Conservation (phyloP, 1,140 invertebrate genomes). For the Episyrphus balteatus region DNA sequence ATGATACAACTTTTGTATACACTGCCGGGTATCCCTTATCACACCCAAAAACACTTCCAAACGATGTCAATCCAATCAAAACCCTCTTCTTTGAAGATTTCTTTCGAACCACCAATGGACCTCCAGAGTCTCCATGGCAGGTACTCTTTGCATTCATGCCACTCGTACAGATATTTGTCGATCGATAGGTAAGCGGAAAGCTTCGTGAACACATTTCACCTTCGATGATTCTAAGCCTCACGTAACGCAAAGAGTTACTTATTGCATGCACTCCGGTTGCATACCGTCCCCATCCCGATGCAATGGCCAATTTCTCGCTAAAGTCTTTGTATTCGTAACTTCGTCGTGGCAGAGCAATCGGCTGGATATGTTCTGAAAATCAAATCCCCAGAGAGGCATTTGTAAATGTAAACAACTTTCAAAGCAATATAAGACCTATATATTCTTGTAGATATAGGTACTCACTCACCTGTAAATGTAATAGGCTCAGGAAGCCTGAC, state of each 20-base stretch:
- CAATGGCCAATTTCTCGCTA: constrained; percentile 31
- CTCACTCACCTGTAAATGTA: constrained; percentile 37
- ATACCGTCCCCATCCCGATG: constrained; percentile 41
- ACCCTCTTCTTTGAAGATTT: constrained; percentile 26
- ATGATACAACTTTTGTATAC: constrained; percentile 44
- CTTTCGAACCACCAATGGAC: constrained; percentile 36
- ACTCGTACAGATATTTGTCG: constrained; percentile 39
- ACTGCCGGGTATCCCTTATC: constrained; percentile 41
- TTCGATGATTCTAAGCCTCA: constrained; percentile 44
- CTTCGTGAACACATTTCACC: constrained; percentile 44
- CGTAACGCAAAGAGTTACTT: constrained; percentile 33
- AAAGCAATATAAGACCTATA: neutral
- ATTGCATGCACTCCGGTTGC: constrained; percentile 35
- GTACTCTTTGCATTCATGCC: constrained; percentile 34
- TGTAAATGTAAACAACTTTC: neutral
- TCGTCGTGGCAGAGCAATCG: constrained; percentile 36
- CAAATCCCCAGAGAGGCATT: constrained; percentile 1
- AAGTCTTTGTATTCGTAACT: constrained; percentile 34
- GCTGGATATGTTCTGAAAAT: constrained; percentile 39
- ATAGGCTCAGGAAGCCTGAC: constrained; percentile 40
- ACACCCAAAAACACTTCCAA: constrained; percentile 42
- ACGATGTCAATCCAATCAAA: constrained; percentile 44
- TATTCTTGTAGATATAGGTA: too few species aligned
- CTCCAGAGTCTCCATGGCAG: constrained; percentile 40
- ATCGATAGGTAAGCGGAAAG: constrained; percentile 41